Conservation (phyloP, 2,113 vertebrate genomes). For the Aegithalos caudatus region DNA sequence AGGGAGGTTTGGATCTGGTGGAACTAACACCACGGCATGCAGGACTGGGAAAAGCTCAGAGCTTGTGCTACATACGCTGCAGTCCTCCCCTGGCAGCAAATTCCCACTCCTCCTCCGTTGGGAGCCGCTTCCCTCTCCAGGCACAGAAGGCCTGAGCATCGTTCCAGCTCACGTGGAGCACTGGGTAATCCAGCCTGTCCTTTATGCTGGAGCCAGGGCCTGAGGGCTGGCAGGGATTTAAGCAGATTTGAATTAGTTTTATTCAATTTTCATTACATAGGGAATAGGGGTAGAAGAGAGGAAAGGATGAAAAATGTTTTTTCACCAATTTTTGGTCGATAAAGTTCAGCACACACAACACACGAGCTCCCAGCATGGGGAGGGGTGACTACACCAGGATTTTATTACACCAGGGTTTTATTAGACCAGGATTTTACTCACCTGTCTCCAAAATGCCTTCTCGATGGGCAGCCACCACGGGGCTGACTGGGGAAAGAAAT, state of each 20-base stretch:
- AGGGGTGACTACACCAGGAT: not conserved
- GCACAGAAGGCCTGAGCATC: constrained; percentile 86
- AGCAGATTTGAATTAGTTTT: not conserved
- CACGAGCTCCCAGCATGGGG: fast-evolving
- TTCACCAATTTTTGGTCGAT: fast-evolving
- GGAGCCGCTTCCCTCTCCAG: constrained; percentile 86
- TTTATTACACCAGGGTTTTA: fast-evolving
- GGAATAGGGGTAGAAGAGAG: not conserved
- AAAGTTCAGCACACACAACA: not conserved
- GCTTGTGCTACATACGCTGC: constrained; percentile 71
- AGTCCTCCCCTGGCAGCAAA: constrained; percentile 90
- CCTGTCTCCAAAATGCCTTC: constrained; percentile 93
- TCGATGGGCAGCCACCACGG: constrained; percentile 95
- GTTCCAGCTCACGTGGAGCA: constrained; percentile 96
- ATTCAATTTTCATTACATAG: not conserved
- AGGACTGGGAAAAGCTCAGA: not conserved
- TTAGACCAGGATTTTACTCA: not conserved
- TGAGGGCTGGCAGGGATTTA: constrained; percentile 75
- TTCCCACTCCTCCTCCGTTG: constrained; percentile 91
- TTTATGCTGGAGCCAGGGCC: constrained; percentile 89
- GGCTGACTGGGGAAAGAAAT: constrained; percentile 74
- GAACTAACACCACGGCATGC: not conserved
- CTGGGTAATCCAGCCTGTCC: constrained; percentile 82
- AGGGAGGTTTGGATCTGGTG: not conserved
- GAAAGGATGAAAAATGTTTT: not conserved